Evolutionary conservation across 2,113 vertebrate genomes (phyloP).

Genomic region (human): DNA sequence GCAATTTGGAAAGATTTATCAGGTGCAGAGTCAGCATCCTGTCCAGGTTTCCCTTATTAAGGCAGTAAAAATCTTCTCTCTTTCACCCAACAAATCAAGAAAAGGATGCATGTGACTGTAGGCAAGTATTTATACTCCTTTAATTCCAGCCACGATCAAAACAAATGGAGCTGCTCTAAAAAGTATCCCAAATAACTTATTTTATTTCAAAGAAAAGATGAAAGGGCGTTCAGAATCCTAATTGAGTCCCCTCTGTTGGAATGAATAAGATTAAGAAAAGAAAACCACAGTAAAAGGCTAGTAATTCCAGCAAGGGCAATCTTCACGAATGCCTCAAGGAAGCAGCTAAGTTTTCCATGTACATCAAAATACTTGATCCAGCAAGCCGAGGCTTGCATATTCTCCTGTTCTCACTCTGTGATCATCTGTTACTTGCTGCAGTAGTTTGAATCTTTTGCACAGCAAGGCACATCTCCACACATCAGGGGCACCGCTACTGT

Average conservation of each 20-base stretch:
- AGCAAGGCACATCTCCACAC: background rate
- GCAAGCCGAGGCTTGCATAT: background rate
- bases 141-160: constrained; percentile 13
- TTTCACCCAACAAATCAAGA: constrained; percentile 57
- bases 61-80: constrained; percentile 27
- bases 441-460: background rate
- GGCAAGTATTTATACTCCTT: background rate
- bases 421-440: background rate
- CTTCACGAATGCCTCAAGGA: background rate
- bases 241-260: background rate
- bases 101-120: background rate
- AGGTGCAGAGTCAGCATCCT: background rate
- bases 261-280: background rate
- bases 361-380: background rate
- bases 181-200: background rate
- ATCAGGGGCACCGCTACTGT: background rate
- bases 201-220: constrained; percentile 33
- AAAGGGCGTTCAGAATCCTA: background rate
- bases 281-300: background rate
- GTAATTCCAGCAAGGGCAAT: background rate
- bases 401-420: background rate
- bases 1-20: constrained; percentile 60
- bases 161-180: background rate
- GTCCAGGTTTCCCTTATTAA: constrained; percentile 52
- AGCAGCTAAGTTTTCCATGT: background rate